phyloP scores from a whole-genome alignment of 2,113 vertebrate genomes.

The Myrmecobius fasciatus region DNA sequence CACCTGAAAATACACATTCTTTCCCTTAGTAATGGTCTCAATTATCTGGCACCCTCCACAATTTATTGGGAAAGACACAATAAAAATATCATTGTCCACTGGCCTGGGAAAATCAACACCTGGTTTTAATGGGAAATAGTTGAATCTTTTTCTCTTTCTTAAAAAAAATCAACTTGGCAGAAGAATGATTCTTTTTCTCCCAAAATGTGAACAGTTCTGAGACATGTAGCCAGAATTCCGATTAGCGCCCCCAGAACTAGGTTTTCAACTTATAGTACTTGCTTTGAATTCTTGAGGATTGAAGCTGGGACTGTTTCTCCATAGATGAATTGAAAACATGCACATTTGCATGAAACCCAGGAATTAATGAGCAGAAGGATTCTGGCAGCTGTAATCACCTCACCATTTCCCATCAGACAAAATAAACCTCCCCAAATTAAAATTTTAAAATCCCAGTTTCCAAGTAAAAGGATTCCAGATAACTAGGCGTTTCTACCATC shows the following conservation, averaged over 20 bases:
- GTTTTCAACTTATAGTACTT: slow-evolving; percentile 17
- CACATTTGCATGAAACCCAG: neutral
- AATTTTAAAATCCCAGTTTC: neutral
- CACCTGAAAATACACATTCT: slow-evolving; percentile 46
- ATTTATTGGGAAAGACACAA: slow-evolving; percentile 6
- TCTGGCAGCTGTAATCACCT: neutral
- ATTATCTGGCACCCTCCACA: neutral
- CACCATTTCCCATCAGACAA: neutral
- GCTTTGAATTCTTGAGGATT: neutral
- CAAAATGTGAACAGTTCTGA: slow-evolving; percentile 53
- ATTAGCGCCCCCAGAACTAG: neutral
- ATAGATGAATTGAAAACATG: neutral
- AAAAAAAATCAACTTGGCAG: slow-evolving; percentile 60
- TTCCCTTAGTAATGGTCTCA: neutral
- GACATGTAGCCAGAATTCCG: slow-evolving; percentile 46
- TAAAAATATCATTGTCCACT: neutral
- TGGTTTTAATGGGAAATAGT: slow-evolving; percentile 50
- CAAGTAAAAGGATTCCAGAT: neutral
- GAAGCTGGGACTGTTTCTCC: neutral
- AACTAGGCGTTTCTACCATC: neutral
- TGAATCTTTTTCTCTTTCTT: slow-evolving; percentile 56
- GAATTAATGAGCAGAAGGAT: neutral
- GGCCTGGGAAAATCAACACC: slow-evolving; percentile 49
- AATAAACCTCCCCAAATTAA: neutral
- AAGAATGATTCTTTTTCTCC: slow-evolving; percentile 18